Evolutionary conservation across 2,888 invertebrate species (phyloP).

Genomic region (Limnephilus marmoratus): DNA sequence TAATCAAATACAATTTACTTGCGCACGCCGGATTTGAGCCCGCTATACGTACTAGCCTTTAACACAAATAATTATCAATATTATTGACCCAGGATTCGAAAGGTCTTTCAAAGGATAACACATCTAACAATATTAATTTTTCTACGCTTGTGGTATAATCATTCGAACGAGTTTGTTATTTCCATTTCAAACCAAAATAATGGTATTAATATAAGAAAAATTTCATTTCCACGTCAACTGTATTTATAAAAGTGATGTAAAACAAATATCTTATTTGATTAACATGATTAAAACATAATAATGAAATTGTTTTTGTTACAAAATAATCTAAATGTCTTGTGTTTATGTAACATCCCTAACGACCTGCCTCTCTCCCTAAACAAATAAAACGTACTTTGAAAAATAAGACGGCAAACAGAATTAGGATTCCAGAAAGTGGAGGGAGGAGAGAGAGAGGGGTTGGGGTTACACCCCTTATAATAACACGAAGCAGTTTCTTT

Average conservation of each 20-base stretch:
- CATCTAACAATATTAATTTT: no score
- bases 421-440: conserved; percentile 53
- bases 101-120: no score
- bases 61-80: no score
- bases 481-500: conserved; percentile 47
- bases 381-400: conserved; percentile 61
- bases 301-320: not conserved
- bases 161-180: no score
- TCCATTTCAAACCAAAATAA: no score
- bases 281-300: not conserved
- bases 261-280: not conserved
- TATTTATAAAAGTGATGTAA: not conserved
- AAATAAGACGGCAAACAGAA: conserved; percentile 60
- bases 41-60: no score
- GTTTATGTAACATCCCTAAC: conserved; percentile 46
- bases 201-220: not conserved
- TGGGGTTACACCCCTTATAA: conserved; percentile 37
- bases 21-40: no score
- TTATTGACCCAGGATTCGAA: no score
- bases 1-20: no score
- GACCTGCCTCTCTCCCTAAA: conserved; percentile 41
- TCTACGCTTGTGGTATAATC: no score
- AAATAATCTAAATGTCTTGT: conserved; percentile 13
- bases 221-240: not conserved
- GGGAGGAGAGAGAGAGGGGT: conserved; percentile 45